Evolutionary conservation across 2,797 vertebrate genomes (phyloP), one percentile per base, ranked within the genome.

Genomic region (Macroramphosus scolopax): DNA sequence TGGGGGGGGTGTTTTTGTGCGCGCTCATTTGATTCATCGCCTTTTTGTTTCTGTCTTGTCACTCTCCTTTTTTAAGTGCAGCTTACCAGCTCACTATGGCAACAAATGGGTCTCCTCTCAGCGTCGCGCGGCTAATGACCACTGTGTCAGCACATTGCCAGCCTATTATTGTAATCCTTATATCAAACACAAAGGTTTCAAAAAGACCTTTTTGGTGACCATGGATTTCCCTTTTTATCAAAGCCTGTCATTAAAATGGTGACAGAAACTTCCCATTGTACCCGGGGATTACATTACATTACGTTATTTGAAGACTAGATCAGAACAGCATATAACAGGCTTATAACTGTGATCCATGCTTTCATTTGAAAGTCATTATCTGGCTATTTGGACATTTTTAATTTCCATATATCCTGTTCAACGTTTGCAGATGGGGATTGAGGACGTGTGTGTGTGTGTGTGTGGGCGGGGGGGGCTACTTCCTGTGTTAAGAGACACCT

Each of bases 41-140:
- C 56, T 52, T 75, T 77, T 76, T 78, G 72, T 79, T 68, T 78
- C 53, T 39, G 33, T 83, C 76, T 78, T 83, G 85, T 82, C 75
- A 79, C 78, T 75, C 5, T 36, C 76, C 77, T 84, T 87, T 16
- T 89, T 81, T 80, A 81, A 79, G 70, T 64, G 76, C 61, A 58
- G 68, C 78, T 94, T 75, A 67, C 92, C 53, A 51, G 62, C 77
- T 95, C 77, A 70, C 93, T 91, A 94, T 96, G 91, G 93, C 88
- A 96, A 96, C 94, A 65, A 86, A 78, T 38, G 38, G 54, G 51
- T 57, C 54, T 72, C 46, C 61, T 69, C 56, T 85, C 69, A 33
- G 54, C 68, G 71, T 73, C 66, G 80, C 72, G 17, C 17, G 51
- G 65, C 66, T 81, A 86, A 88, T 87, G 81, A 87, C 71, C 57